Evolutionary conservation across 2,797 vertebrate species (phyloP).

Genomic region (Mormyrops boulengeri): DNA sequence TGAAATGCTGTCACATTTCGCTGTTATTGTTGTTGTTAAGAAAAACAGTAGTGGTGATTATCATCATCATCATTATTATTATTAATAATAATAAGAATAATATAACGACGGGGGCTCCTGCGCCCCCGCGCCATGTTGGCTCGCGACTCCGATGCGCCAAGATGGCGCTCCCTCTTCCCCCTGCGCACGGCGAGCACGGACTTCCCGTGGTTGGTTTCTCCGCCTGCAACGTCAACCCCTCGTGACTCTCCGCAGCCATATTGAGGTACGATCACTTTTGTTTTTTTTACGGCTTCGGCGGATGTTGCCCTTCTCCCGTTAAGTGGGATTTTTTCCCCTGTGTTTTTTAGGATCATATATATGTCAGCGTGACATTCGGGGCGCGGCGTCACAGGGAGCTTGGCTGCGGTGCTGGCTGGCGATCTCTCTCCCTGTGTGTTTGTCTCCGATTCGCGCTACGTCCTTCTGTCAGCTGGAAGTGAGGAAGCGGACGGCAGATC

Average conservation of each 20-base stretch:
- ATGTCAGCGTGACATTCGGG: not conserved
- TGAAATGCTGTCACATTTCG: not conserved
- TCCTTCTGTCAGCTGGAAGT: slow-evolving; percentile 21
- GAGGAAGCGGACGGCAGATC: not conserved
- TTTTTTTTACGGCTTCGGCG: slow-evolving; percentile 23
- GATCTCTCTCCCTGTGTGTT: not conserved
- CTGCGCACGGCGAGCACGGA: not conserved
- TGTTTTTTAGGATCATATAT: not conserved
- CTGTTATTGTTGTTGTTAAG: not conserved
- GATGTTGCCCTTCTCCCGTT: slow-evolving; percentile 25
- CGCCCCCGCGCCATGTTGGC: not conserved
- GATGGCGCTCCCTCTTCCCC: not conserved
- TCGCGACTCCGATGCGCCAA: not conserved
- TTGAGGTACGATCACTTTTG: slow-evolving; percentile 29
- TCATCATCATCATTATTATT: not conserved
- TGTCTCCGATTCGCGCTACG: not conserved
- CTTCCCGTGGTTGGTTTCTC: not conserved
- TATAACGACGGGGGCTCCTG: not conserved
- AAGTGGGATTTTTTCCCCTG: not conserved
- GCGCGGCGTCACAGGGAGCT: not conserved
- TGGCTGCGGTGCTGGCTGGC: not conserved
- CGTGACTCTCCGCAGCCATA: slow-evolving; percentile 44
- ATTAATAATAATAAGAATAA: not conserved
- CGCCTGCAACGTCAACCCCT: slow-evolving; percentile 34
- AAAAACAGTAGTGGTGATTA: not conserved